Conservation (phyloP, 2,113 vertebrate species). For the Bubo blakistoni region DNA sequence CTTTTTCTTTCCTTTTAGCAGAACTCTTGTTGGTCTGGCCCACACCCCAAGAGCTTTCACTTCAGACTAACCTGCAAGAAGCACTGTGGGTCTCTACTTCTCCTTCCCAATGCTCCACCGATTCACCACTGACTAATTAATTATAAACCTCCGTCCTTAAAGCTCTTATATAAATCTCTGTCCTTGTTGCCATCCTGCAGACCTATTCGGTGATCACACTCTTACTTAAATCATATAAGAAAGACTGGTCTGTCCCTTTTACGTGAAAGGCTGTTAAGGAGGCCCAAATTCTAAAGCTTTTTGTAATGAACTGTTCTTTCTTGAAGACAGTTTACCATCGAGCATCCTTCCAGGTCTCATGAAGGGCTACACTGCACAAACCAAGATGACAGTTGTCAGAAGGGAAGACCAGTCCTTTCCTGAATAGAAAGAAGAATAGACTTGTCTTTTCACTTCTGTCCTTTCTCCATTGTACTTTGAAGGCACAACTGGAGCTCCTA, state of each 20-base stretch:
- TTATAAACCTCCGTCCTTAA: constrained; percentile 59
- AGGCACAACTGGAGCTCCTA: constrained; percentile 62
- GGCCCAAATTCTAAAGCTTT: constrained; percentile 62
- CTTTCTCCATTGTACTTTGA: constrained; percentile 50
- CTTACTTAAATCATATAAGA: constrained; percentile 57
- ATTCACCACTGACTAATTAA: constrained; percentile 49
- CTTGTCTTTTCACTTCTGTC: constrained; percentile 35
- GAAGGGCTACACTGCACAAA: constrained; percentile 48
- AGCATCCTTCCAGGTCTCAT: constrained; percentile 51
- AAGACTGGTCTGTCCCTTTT: constrained; percentile 48
- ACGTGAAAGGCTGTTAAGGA: constrained; percentile 61
- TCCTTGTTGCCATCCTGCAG: constrained; percentile 62
- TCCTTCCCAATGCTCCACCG: constrained; percentile 31
- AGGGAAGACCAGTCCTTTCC: constrained; percentile 33
- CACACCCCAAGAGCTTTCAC: constrained; percentile 57
- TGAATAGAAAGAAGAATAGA: constrained; percentile 53
- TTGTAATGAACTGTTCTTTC: constrained; percentile 57
- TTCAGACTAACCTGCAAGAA: constrained; percentile 58
- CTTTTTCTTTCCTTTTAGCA: constrained; percentile 59
- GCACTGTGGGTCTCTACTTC: constrained; percentile 62
- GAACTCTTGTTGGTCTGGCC: constrained; percentile 41
- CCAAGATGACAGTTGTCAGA: constrained; percentile 52
- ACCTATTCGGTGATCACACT: constrained; percentile 60
- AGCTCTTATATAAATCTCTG: constrained; percentile 52
- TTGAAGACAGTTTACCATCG: constrained; percentile 59